Evolutionary conservation across 2,888 invertebrate genomes (phyloP), one percentile per base, ranked within the genome.

Genomic region (Coenonympha glycerion): DNA sequence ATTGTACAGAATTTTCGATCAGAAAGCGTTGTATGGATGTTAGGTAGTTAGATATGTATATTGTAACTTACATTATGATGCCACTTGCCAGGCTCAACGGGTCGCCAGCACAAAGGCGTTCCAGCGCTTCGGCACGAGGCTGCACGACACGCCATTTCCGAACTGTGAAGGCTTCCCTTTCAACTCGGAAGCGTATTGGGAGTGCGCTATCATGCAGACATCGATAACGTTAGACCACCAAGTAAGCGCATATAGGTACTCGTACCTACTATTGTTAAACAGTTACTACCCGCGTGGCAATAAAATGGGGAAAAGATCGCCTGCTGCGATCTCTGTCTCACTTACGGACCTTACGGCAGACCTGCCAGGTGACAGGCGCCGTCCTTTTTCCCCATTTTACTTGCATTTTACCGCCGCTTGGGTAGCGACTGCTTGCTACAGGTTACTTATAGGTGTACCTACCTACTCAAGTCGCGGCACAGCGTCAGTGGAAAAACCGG

Each of bases 221-320:
- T 91, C 92, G 4, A 91, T 92, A 47, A 92, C 92, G 39, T 76
- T 94, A 58, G 93, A 93, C 53, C 93, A 93, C 62, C 91, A 92
- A 73, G 88, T 88, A 67, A 60, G 59, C 22, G 11, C 13, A n/a
- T n/a, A n/a, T n/a, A n/a, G n/a, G n/a, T n/a, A n/a, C n/a, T n/a
- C 11, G 22, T 13, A 37, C 16, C 18, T 33, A n/a, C 24, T 22
- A 22, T 22, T 22, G 6, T n/a, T n/a, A n/a, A n/a, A n/a, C n/a
- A n/a, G n/a, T n/a, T n/a, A n/a, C n/a, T n/a, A n/a, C n/a, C n/a
- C n/a, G n/a, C n/a, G n/a, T n/a, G n/a, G n/a, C n/a, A n/a, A n/a
- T n/a, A n/a, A n/a, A n/a, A n/a, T n/a, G n/a, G n/a, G n/a, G n/a
- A n/a, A n/a, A n/a, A n/a, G n/a, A n/a, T n/a, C n/a, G n/a, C n/a